phyloP scores from a whole-genome alignment of 1,140 invertebrate species.

The Colletes latitarsis region DNA sequence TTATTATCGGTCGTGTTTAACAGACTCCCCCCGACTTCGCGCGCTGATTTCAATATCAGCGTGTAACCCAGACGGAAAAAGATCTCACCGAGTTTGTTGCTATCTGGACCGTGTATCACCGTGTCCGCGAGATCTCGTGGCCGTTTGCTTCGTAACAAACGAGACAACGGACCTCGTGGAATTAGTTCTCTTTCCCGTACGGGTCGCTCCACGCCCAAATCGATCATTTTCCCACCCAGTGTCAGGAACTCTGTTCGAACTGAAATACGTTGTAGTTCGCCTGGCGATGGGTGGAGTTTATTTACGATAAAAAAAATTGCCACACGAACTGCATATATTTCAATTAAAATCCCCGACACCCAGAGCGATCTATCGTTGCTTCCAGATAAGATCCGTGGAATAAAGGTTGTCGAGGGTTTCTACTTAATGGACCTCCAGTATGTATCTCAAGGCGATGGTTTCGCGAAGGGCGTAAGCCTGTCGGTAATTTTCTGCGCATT shows the following conservation, averaged over 20 bases:
- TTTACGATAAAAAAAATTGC: no score
- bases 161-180: background rate
- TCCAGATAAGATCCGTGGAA: no score
- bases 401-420: no score
- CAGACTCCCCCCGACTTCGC: background rate
- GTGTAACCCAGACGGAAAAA: slow-evolving; percentile 15
- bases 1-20: slow-evolving; percentile 31
- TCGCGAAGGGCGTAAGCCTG: slow-evolving; percentile 9
- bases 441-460: slow-evolving; percentile 26
- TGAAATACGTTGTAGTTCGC: no score
- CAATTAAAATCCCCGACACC: no score
- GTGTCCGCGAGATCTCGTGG: background rate
- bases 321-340: no score
- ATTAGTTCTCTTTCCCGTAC: background rate
- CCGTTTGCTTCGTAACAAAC: background rate
- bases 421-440: slow-evolving; percentile 13
- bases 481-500: slow-evolving; percentile 38
- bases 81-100: background rate
- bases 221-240: no score
- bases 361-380: no score
- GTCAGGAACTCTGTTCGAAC: no score
- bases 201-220: no score
- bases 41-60: slow-evolving; percentile 30
- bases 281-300: no score
- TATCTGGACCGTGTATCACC: background rate